Evolutionary conservation across 1,140 invertebrate species (phyloP).

Genomic region (Cydia fagiglandana): DNA sequence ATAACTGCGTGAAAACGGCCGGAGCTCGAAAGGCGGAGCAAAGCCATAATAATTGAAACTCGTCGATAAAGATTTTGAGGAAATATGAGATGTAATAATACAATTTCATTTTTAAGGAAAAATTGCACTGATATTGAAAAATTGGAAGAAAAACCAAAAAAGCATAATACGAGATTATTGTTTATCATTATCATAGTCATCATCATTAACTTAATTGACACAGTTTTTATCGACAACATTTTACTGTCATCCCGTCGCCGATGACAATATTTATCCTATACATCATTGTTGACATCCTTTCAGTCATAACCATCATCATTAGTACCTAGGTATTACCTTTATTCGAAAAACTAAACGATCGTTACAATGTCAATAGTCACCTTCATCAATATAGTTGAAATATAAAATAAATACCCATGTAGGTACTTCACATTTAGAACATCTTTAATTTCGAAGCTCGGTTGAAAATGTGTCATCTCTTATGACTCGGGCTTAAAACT

Average conservation of each 20-base stretch:
- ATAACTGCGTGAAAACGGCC: conserved; percentile 12
- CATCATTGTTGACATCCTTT: too few relatives aligned
- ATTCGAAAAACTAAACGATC: not conserved
- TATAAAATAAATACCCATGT: not conserved
- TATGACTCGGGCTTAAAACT: conserved; percentile 1
- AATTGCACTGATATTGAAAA: too few relatives aligned
- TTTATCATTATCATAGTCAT: too few relatives aligned
- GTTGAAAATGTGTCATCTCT: not conserved
- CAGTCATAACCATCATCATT: too few relatives aligned
- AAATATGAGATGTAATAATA: not conserved
- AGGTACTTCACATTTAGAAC: not conserved
- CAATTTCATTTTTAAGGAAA: not conserved
- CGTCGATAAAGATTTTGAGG: not conserved
- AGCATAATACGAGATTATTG: too few relatives aligned
- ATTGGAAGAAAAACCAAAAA: too few relatives aligned
- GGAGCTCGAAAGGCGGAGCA: not conserved
- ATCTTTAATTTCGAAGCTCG: conserved; percentile 3
- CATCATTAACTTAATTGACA: too few relatives aligned
- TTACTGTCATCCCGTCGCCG: too few relatives aligned
- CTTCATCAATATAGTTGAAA: not conserved
- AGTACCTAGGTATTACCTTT: too few relatives aligned
- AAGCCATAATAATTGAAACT: conserved; percentile 8
- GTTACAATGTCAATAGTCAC: not conserved
- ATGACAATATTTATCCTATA: too few relatives aligned
- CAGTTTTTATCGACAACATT: too few relatives aligned